phyloP scores from a whole-genome alignment of 2,888 invertebrate species.

The Bimastos eiseni region DNA sequence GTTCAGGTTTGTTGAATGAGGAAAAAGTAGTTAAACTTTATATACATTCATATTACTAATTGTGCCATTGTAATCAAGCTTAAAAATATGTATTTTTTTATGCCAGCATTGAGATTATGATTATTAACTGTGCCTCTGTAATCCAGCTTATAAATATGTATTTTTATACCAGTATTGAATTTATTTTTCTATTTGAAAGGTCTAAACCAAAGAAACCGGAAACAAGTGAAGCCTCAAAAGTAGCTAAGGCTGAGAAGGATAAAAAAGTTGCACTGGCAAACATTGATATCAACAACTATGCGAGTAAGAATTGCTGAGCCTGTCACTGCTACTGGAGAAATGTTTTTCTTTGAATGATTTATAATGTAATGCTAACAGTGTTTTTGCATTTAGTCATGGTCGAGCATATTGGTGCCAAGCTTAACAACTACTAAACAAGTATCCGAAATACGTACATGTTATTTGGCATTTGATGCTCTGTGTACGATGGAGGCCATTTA shows the following conservation, averaged over 20 bases:
- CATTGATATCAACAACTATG: conserved; percentile 67
- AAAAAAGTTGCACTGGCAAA: conserved; percentile 66
- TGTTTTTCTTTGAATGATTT: background rate
- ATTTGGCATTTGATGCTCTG: no score
- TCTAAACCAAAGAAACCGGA: conserved; percentile 50
- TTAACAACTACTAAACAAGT: no score
- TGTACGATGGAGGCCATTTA: no score
- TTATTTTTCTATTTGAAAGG: background rate
- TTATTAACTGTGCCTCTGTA: background rate
- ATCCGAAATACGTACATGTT: no score
- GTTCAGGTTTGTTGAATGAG: background rate
- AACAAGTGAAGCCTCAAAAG: conserved; percentile 57
- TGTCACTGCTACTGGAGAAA: background rate
- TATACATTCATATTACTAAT: background rate
- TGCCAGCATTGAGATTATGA: background rate
- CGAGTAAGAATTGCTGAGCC: conserved; percentile 61
- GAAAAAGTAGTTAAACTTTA: background rate
- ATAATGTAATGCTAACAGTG: background rate
- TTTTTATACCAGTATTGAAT: background rate
- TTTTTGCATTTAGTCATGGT: background rate
- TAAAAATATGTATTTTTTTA: background rate
- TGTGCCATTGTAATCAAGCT: background rate
- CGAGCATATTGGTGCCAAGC: no score
- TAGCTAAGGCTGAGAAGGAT: conserved; percentile 59
- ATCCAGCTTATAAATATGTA: background rate